Percentiles rank a stretch among this genome's conserved stretches.
These are phyloP conservation scores for Parauchenoglanis punctatus DNA, from an alignment of 2,797 vertebrate genomes.

Conservation along the genomic window DNA sequence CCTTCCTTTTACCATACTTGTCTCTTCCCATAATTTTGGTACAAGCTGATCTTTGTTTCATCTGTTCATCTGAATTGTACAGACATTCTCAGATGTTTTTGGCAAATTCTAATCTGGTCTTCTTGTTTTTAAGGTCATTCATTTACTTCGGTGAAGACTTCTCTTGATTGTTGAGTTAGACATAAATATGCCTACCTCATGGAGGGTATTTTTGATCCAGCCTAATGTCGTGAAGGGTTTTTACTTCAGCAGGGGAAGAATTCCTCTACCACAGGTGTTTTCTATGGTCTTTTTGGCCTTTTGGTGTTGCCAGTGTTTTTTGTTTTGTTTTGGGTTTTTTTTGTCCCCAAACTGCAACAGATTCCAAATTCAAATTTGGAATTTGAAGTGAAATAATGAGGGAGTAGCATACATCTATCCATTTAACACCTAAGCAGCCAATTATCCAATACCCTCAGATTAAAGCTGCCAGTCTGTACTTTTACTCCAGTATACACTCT, in stretches of 20 bases:
- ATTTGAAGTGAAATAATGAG: background rate
- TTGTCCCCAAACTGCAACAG: background rate
- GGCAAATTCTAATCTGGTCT: background rate
- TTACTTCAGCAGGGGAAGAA: too few relatives aligned
- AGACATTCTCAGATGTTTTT: background rate
- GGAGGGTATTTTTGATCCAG: too few relatives aligned
- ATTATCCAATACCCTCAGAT: background rate
- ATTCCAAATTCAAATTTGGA: background rate
- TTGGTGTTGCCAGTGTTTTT: background rate
- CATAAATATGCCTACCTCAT: background rate
- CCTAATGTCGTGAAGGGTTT: too few relatives aligned
- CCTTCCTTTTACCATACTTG: too few relatives aligned
- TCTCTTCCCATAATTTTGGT: too few relatives aligned
- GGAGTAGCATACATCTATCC: background rate
- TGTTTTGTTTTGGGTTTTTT: background rate
- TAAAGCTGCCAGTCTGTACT: background rate
- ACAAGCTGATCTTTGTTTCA: too few relatives aligned
- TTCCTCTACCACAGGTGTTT: too few relatives aligned
- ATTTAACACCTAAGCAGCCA: background rate
- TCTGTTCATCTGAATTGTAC: too few relatives aligned
- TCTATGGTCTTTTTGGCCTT: too few relatives aligned
- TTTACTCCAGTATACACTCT: background rate
- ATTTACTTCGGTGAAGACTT: background rate
- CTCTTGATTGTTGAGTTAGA: background rate
- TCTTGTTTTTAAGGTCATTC: background rate